phyloP scores from a whole-genome alignment of 2,797 vertebrate genomes.

The Halcyon badia region DNA sequence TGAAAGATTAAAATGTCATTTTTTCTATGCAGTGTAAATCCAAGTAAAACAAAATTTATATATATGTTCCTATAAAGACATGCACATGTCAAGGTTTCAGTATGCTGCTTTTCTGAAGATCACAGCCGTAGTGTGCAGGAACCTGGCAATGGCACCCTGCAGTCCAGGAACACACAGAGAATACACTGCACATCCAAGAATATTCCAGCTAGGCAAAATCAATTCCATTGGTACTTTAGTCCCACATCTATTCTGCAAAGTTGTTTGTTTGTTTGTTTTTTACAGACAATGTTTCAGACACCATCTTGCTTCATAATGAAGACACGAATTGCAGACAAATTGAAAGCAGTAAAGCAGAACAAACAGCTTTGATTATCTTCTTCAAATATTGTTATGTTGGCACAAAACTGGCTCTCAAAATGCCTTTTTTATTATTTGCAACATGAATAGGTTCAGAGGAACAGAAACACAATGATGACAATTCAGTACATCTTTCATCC shows the following conservation, averaged over 20 bases:
- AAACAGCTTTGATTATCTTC: slow-evolving; percentile 64
- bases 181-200: not conserved
- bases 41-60: not conserved
- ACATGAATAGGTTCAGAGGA: slow-evolving; percentile 10
- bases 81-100: not conserved
- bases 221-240: not conserved
- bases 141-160: not conserved
- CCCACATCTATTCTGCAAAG: not conserved
- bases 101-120: not conserved
- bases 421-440: slow-evolving; percentile 1
- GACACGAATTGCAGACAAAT: slow-evolving; percentile 36
- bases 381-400: slow-evolving; percentile 52
- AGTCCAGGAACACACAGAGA: not conserved
- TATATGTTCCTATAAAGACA: not conserved
- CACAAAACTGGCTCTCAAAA: slow-evolving; percentile 31
- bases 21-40: not conserved
- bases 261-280: not conserved
- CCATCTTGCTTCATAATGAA: slow-evolving; percentile 42
- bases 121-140: not conserved
- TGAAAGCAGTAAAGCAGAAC: slow-evolving; percentile 52
- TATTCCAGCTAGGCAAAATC: not conserved
- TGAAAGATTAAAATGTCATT: not conserved
- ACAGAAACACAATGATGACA: slow-evolving; percentile 15
- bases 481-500: not conserved
- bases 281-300: not conserved